Evolutionary conservation across 2,888 invertebrate species (phyloP).

Genomic region (Drosophila eohydei): DNA sequence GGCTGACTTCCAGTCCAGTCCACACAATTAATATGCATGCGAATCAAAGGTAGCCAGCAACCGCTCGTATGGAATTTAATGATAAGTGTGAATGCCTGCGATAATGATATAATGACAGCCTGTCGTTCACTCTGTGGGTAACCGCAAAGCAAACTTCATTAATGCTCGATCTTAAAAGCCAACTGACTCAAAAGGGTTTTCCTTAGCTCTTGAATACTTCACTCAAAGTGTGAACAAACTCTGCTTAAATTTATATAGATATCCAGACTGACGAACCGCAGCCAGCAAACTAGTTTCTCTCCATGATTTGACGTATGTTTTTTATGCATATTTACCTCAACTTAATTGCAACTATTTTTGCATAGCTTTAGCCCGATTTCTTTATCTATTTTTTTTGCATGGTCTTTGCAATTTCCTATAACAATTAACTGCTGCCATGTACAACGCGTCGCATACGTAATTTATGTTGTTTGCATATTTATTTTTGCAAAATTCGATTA

Average conservation of each 20-base stretch:
- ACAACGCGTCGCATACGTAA: constrained; percentile 43
- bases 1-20: constrained; percentile 22
- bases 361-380: constrained; percentile 6
- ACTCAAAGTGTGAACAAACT: constrained; percentile 4
- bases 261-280: background rate
- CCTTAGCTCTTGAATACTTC: background rate
- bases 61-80: background rate
- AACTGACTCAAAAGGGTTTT: background rate
- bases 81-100: constrained; percentile 31
- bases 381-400: constrained; percentile 5
- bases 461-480: constrained; percentile 35
- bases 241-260: background rate
- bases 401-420: constrained; percentile 17
- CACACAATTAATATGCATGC: constrained; percentile 17
- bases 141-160: constrained; percentile 28
- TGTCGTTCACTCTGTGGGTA: background rate
- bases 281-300: background rate
- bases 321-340: background rate
- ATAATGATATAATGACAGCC: constrained; percentile 24
- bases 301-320: background rate
- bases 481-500: constrained; percentile 40
- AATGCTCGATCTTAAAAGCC: background rate
- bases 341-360: constrained; percentile 7
- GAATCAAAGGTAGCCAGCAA: constrained; percentile 33
- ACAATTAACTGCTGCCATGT: constrained; percentile 15